Conservation (phyloP, 1,140 invertebrate species). For the Daktulosphaira vitifoliae region DNA sequence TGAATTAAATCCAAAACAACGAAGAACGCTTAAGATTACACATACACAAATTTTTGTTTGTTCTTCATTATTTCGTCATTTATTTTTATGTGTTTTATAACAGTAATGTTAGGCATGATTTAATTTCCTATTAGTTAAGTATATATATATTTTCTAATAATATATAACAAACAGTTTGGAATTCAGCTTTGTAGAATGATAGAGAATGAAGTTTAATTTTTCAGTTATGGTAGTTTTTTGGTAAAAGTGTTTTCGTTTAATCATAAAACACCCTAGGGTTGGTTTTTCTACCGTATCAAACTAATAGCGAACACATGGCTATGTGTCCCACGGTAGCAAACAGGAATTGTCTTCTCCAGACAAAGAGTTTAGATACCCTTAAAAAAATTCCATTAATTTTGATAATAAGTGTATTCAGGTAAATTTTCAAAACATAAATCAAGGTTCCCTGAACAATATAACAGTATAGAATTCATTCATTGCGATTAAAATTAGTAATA, state of each 20-base stretch:
- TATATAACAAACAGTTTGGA: too few relatives aligned
- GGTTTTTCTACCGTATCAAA: neutral
- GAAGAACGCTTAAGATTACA: too few relatives aligned
- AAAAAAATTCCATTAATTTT: constrained; percentile 34
- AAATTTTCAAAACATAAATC: constrained; percentile 14
- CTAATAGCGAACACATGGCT: constrained; percentile 27
- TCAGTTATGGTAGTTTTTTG: constrained; percentile 11
- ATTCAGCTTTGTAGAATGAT: neutral
- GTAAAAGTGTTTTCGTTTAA: constrained; percentile 24
- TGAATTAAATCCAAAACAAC: too few relatives aligned
- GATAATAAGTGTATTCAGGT: constrained; percentile 25
- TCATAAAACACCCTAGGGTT: constrained; percentile 27
- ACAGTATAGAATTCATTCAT: too few relatives aligned
- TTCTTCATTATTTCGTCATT: too few relatives aligned
- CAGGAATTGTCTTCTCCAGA: constrained; percentile 12
- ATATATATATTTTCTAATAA: too few relatives aligned
- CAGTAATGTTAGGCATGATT: too few relatives aligned
- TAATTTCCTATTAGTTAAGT: too few relatives aligned
- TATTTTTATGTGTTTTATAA: too few relatives aligned
- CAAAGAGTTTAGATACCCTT: constrained; percentile 9
- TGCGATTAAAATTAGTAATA: too few relatives aligned
- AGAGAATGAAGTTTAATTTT: constrained; percentile 12
- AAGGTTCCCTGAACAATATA: constrained; percentile 6
- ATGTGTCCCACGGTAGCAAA: constrained; percentile 24
- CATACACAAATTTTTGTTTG: too few relatives aligned